These are phyloP conservation scores for Phorcus lineatus DNA, from an alignment of 2,888 invertebrate species.

Conservation along the genomic window DNA sequence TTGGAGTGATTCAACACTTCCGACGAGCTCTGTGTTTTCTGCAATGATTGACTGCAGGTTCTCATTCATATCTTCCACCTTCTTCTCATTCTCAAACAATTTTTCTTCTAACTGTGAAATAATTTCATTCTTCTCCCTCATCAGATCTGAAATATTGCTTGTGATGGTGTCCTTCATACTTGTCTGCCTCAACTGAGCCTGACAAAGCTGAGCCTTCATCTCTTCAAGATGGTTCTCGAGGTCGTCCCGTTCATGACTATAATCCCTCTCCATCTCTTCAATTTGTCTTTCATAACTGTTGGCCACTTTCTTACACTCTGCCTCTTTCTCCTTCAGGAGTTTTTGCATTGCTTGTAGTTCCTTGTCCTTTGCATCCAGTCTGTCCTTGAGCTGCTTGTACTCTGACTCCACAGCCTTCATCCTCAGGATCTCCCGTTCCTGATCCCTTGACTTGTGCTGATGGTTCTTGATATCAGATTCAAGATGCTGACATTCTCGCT, in stretches of 20 bases:
- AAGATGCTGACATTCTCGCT: slow-evolving; percentile 61
- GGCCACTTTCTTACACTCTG: slow-evolving; percentile 57
- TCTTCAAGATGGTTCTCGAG: slow-evolving; percentile 81
- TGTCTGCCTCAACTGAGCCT: slow-evolving; percentile 85
- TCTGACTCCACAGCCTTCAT: slow-evolving; percentile 67
- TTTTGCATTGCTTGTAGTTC: slow-evolving; percentile 42
- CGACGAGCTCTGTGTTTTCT: slow-evolving; percentile 56
- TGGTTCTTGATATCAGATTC: slow-evolving; percentile 60
- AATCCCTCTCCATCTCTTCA: slow-evolving; percentile 65
- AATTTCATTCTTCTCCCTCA: slow-evolving; percentile 92
- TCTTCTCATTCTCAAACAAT: slow-evolving; percentile 70
- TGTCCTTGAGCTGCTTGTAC: slow-evolving; percentile 63
- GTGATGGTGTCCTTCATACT: slow-evolving; percentile 66
- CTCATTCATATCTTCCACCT: slow-evolving; percentile 65
- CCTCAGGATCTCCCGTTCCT: slow-evolving; percentile 66
- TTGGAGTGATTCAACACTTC: slow-evolving; percentile 54
- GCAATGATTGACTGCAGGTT: slow-evolving; percentile 66
- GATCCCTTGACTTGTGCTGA: slow-evolving; percentile 60
- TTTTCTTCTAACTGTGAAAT: slow-evolving; percentile 92
- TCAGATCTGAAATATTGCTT: slow-evolving; percentile 76
- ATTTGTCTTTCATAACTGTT: slow-evolving; percentile 61
- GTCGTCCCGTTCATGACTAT: slow-evolving; percentile 70
- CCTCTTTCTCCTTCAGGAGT: slow-evolving; percentile 60
- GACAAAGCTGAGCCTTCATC: slow-evolving; percentile 84
- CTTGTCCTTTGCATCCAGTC: slow-evolving; percentile 54